These are phyloP conservation scores for Alfaro cultratus DNA, from an alignment of 2,797 vertebrate species.

Conservation along the genomic window DNA sequence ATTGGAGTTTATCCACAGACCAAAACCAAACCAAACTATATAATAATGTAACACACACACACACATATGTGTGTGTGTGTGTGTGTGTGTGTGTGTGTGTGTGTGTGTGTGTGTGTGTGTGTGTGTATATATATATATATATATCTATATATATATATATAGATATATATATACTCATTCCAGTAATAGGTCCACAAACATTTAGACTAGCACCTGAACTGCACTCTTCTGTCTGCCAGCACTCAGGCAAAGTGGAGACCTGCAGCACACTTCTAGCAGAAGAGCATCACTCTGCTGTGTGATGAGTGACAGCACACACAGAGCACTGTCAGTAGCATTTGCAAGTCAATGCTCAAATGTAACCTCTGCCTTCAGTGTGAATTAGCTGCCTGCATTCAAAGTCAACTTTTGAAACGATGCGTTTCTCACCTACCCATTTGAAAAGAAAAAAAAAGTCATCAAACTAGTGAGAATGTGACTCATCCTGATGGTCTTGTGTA, in stretches of 20 bases:
- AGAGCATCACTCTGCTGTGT: conserved; percentile 39
- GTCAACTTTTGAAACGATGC: conserved; percentile 48
- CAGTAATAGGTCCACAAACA: conserved; percentile 24
- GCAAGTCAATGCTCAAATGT: conserved; percentile 72
- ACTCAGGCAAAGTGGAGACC: conserved; percentile 52
- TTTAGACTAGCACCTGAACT: conserved; percentile 48
- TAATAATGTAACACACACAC: too few species aligned
- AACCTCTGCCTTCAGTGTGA: conserved; percentile 56
- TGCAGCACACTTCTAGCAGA: conserved; percentile 41
- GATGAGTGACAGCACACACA: conserved; percentile 65
- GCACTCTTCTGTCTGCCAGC: conserved; percentile 31
- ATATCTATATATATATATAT: too few species aligned
- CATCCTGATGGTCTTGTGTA: conserved; percentile 31
- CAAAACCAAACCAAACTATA: neutral
- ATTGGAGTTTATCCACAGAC: neutral
- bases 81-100: too few species aligned
- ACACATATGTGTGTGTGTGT: too few species aligned
- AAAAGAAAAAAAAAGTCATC: neutral
- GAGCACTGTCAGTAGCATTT: conserved; percentile 67
- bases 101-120: too few species aligned
- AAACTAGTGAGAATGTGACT: conserved; percentile 19
- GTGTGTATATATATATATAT: too few species aligned
- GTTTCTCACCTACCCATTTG: conserved; percentile 9
- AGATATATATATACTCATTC: neutral
- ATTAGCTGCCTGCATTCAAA: conserved; percentile 57